phyloP scores from a whole-genome alignment of 2,113 vertebrate genomes.

The Leptosomus discolor region DNA sequence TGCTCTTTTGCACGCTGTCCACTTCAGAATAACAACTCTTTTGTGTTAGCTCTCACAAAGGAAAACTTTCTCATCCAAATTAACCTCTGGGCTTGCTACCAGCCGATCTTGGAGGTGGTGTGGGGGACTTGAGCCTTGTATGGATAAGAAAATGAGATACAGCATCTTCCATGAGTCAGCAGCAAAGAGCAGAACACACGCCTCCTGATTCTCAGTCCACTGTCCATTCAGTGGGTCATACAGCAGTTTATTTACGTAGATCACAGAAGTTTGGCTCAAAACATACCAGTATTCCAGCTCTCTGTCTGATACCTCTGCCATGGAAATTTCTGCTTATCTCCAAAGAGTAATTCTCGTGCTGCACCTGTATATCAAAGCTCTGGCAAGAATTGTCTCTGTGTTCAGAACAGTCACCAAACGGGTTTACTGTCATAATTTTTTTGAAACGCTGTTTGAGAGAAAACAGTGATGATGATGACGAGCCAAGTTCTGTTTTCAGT shows the following conservation, averaged over 20 bases:
- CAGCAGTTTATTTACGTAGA: background rate
- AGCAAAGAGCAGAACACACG: background rate
- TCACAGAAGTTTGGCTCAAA: background rate
- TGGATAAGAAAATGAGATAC: background rate
- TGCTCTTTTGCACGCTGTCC: background rate
- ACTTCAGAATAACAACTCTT: background rate
- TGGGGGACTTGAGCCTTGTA: background rate
- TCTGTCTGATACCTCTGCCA: background rate
- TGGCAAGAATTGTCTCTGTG: background rate
- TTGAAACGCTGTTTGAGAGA: constrained; percentile 15
- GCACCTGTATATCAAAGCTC: constrained; percentile 10
- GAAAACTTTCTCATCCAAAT: background rate
- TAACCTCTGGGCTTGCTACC: background rate
- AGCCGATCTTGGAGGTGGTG: background rate
- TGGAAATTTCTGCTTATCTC: constrained; percentile 17
- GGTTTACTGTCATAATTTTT: background rate
- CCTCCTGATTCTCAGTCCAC: background rate
- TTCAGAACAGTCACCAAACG: constrained; percentile 29
- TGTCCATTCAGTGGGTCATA: background rate
- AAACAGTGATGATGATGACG: background rate
- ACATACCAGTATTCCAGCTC: background rate
- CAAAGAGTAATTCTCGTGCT: background rate
- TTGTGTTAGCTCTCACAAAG: background rate
- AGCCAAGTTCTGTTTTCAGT: constrained; percentile 33
- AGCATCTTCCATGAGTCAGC: background rate